These are phyloP conservation scores for Marcusenius ussheri DNA, from an alignment of 2,113 vertebrate species.

Conservation along the genomic window DNA sequence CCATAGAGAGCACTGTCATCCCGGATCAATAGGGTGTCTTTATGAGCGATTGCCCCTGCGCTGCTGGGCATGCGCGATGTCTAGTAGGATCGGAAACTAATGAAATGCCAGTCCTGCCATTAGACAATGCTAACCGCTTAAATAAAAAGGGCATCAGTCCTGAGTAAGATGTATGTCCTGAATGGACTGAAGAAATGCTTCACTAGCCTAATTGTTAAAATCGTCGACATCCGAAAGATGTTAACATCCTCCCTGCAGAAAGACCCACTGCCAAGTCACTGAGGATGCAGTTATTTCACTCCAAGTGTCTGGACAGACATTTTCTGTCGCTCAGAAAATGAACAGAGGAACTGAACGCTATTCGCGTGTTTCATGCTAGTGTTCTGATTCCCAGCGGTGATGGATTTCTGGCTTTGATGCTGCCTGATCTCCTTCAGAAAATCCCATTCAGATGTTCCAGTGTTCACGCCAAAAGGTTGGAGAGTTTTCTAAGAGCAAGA, in stretches of 20 bases:
- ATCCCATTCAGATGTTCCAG: constrained; percentile 80
- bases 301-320: not conserved
- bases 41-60: constrained; percentile 93
- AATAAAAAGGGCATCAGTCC: constrained; percentile 67
- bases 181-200: constrained; percentile 69
- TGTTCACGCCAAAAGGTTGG: constrained; percentile 74
- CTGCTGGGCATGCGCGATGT: constrained; percentile 88
- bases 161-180: constrained; percentile 74
- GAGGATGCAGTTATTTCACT: not conserved
- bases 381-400: not conserved
- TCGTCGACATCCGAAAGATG: constrained; percentile 1
- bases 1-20: constrained; percentile 79
- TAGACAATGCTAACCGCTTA: constrained; percentile 71
- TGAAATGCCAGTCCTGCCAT: constrained; percentile 95
- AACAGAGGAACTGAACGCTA: not conserved
- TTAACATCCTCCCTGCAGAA: not conserved
- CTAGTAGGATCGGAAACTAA: constrained; percentile 89
- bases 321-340: not conserved
- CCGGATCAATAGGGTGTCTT: constrained; percentile 93
- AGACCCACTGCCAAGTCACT: not conserved
- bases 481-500: constrained; percentile 62
- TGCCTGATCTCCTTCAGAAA: constrained; percentile 68
- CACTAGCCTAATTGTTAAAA: constrained; percentile 59
- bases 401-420: constrained; percentile 54
- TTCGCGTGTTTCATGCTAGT: not conserved